Evolutionary conservation across 2,797 vertebrate genomes (phyloP).

Genomic region (Mus spretus): DNA sequence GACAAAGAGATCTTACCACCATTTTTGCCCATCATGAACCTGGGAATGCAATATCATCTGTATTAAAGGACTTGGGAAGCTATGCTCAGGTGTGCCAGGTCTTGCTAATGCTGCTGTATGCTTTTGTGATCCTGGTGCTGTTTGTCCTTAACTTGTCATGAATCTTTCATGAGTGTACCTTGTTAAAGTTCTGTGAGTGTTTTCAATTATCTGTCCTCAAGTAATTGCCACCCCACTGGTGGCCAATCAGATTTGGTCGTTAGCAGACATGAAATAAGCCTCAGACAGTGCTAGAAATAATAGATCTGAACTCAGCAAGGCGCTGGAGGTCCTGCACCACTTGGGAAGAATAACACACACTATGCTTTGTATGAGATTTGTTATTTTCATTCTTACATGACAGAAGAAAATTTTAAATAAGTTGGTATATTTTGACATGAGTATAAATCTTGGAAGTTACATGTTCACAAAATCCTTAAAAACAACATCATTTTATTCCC

Average conservation of each 20-base stretch:
- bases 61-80: not conserved
- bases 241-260: constrained; percentile 64
- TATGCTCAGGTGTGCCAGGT: not conserved
- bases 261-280: constrained; percentile 64
- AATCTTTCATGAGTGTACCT: constrained; percentile 76
- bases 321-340: not conserved
- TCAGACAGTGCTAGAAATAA: constrained; percentile 59
- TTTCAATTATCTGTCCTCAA: constrained; percentile 69
- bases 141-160: constrained; percentile 56
- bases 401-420: not conserved
- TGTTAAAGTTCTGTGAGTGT: constrained; percentile 72
- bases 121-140: constrained; percentile 7
- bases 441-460: constrained; percentile 32
- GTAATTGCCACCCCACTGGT: constrained; percentile 65
- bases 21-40: not conserved
- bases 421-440: not conserved
- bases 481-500: constrained; percentile 36
- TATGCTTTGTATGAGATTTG: not conserved
- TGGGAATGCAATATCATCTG: not conserved
- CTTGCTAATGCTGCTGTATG: not conserved
- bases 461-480: not conserved
- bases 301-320: constrained; percentile 54
- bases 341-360: constrained; percentile 11
- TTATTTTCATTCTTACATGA: not conserved
- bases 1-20: not conserved